phyloP scores from a whole-genome alignment of 1,140 invertebrate species.

The Magallana ariakensis region DNA sequence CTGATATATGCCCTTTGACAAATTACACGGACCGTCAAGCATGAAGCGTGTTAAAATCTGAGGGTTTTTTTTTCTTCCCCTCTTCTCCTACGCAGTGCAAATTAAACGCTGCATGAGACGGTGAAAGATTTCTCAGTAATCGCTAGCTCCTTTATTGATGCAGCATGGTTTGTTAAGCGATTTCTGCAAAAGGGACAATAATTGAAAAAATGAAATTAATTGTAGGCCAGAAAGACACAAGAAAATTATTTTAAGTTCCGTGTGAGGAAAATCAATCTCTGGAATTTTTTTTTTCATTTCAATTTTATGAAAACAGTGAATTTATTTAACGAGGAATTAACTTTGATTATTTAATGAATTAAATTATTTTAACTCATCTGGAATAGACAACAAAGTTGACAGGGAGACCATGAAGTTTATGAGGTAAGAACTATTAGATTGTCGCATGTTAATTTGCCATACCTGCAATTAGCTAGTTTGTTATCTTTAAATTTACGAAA shows the following conservation, averaged over 20 bases:
- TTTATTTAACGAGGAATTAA: not conserved
- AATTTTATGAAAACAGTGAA: not conserved
- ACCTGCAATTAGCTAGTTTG: conserved; percentile 25
- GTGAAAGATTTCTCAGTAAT: not conserved
- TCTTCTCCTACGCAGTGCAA: conserved; percentile 26
- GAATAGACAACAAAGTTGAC: not conserved
- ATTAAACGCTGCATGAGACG: conserved; percentile 13
- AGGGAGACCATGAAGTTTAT: not conserved
- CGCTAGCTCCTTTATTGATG: not conserved
- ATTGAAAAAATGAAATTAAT: not conserved
- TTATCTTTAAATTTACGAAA: conserved; percentile 37
- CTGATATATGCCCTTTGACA: conserved; percentile 2
- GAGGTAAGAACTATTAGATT: conserved; percentile 1
- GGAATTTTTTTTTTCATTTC: not conserved
- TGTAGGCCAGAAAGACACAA: not conserved
- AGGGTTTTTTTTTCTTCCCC: not conserved
- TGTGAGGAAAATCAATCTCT: not conserved
- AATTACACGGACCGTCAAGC: conserved; percentile 16
- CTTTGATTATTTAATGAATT: no score
- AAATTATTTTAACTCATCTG: not conserved
- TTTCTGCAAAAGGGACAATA: not conserved
- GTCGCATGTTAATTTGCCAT: conserved; percentile 26
- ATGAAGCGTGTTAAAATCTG: not conserved
- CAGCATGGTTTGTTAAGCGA: not conserved
- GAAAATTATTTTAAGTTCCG: not conserved